Evolutionary conservation across 2,797 vertebrate species (phyloP).

Genomic region (Sphaeramia orbicularis): DNA sequence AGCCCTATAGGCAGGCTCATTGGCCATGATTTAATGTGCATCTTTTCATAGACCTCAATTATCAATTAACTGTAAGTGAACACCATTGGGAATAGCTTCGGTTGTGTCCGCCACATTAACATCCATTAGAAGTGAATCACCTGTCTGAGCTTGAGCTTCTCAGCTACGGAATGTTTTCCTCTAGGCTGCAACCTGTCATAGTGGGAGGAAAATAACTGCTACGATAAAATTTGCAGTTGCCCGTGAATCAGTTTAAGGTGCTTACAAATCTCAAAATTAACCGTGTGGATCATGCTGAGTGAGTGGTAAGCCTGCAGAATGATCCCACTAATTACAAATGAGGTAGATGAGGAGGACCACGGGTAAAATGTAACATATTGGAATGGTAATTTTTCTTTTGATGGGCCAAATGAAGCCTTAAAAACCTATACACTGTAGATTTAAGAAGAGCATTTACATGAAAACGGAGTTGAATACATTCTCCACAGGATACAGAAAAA

Average conservation of each 20-base stretch:
- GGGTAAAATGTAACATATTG: constrained; percentile 24
- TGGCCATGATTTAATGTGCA: constrained; percentile 79
- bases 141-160: constrained; percentile 63
- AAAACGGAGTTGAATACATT: constrained; percentile 16
- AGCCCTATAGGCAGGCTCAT: constrained; percentile 75
- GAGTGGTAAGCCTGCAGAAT: constrained; percentile 24
- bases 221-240: constrained; percentile 47
- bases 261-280: constrained; percentile 47
- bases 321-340: constrained; percentile 38
- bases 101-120: constrained; percentile 73
- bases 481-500: constrained; percentile 11
- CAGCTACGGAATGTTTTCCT: constrained; percentile 65
- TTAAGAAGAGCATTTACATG: constrained; percentile 17
- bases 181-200: constrained; percentile 65
- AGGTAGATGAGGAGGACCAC: constrained; percentile 11
- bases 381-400: constrained; percentile 14
- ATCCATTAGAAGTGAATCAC: constrained; percentile 79
- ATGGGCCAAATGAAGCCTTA: constrained; percentile 41
- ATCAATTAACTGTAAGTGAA: constrained; percentile 81
- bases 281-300: constrained; percentile 32
- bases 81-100: constrained; percentile 75
- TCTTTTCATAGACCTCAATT: constrained; percentile 81
- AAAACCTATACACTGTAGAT: constrained; percentile 24
- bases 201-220: constrained; percentile 27
- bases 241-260: constrained; percentile 44